These are phyloP conservation scores for Acanthiza pusilla DNA, from an alignment of 2,797 vertebrate genomes.

Conservation along the genomic window DNA sequence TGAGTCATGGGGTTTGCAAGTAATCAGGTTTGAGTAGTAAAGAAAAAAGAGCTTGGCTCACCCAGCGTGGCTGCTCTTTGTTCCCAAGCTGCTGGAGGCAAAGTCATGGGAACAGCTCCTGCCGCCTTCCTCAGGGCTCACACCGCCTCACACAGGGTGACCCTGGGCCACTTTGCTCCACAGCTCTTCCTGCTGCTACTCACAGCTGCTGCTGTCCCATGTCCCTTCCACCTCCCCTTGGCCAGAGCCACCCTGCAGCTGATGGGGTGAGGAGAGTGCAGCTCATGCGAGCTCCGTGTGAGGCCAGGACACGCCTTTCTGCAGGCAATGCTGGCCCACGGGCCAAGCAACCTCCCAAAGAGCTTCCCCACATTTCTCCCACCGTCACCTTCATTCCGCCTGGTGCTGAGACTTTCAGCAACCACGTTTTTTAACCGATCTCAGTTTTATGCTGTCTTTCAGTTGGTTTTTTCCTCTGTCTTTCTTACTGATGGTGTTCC, in stretches of 20 bases:
- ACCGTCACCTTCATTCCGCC: background rate
- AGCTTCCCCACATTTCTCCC: background rate
- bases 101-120: background rate
- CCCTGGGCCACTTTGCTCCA: background rate
- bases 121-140: background rate
- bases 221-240: background rate
- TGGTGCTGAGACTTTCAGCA: background rate
- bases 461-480: background rate
- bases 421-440: background rate
- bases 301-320: background rate
- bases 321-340: rapidly evolving
- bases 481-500: background rate
- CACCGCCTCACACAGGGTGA: background rate
- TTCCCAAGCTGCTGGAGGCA: background rate
- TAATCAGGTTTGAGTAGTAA: background rate
- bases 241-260: background rate
- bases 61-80: background rate
- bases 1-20: constrained; percentile 22
- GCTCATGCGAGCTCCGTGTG: background rate
- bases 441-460: background rate
- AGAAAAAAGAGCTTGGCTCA: background rate
- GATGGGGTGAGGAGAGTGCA: background rate
- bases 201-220: rapidly evolving
- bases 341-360: background rate
- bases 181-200: background rate